Percentiles rank a stretch among this genome's conserved stretches.
Conservation (phyloP, 1,140 invertebrate genomes). For the Drosophila albomicans region DNA sequence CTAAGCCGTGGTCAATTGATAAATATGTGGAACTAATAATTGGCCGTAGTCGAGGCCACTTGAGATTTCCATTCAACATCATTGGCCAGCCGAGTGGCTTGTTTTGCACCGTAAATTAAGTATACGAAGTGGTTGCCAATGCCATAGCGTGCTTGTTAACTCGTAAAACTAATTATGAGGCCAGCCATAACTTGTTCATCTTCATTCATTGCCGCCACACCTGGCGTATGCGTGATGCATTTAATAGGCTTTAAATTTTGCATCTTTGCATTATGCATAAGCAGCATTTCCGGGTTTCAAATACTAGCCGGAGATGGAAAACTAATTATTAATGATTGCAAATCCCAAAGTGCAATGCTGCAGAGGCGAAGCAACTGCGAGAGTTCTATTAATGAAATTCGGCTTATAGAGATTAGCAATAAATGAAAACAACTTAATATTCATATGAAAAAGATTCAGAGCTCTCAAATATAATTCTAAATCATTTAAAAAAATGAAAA, state of each 20-base stretch:
- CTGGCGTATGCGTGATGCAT: background rate
- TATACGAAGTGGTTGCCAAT: slow-evolving; percentile 31
- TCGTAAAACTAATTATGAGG: slow-evolving; percentile 13
- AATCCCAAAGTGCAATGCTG: background rate
- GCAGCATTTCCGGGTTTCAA: slow-evolving; percentile 13
- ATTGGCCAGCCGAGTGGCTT: slow-evolving; percentile 23
- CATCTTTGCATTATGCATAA: slow-evolving; percentile 13
- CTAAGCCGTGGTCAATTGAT: slow-evolving; percentile 44
- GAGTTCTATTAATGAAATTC: background rate
- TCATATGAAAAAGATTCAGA: too few relatives aligned
- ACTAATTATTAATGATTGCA: slow-evolving; percentile 19
- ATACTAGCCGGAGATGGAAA: slow-evolving; percentile 13
- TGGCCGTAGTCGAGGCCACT: slow-evolving; percentile 15
- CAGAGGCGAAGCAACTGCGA: background rate
- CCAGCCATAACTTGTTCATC: slow-evolving; percentile 12
- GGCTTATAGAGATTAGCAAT: background rate
- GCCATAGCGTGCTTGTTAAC: slow-evolving; percentile 7
- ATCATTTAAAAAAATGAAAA: too few relatives aligned
- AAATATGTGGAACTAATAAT: slow-evolving; percentile 46
- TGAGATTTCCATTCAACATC: slow-evolving; percentile 7
- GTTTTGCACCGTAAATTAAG: slow-evolving; percentile 20
- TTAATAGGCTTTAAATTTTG: background rate
- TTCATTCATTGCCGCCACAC: slow-evolving; percentile 8
- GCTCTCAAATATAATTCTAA: too few relatives aligned
- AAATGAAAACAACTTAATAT: too few relatives aligned